A percentile compares a stretch with the other conserved stretches of the same genome.
Evolutionary conservation across 2,113 vertebrate genomes (phyloP).

Genomic region (Puntigrus tetrazona): DNA sequence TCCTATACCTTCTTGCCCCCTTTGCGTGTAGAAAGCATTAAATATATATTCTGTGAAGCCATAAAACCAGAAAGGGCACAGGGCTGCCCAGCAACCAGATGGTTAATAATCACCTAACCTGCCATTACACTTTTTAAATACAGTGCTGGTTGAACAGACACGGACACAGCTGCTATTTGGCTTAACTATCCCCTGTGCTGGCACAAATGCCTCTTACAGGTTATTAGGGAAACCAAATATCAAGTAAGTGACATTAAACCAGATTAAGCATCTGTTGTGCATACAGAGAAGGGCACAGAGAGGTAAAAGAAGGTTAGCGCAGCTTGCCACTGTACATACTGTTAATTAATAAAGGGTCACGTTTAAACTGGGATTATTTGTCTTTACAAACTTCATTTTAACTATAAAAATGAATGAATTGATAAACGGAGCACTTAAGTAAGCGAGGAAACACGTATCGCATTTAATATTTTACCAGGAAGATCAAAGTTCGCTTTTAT

Average conservation of each 20-base stretch:
- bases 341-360: not conserved
- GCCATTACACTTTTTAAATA: not conserved
- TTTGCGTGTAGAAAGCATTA: slow-evolving; percentile 6
- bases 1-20: not conserved
- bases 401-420: not conserved
- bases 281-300: slow-evolving; percentile 2
- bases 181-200: not conserved
- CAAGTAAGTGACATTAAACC: slow-evolving; percentile 45
- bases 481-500: slow-evolving; percentile 33
- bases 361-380: not conserved
- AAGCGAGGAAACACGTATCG: not conserved
- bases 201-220: slow-evolving; percentile 53
- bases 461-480: slow-evolving; percentile 27
- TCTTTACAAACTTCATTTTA: not conserved
- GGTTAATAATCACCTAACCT: slow-evolving; percentile 36
- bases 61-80: slow-evolving; percentile 10
- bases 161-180: slow-evolving; percentile 13
- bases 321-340: not conserved
- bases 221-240: slow-evolving; percentile 15
- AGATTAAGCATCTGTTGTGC: slow-evolving; percentile 42
- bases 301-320: not conserved
- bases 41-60: not conserved
- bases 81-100: not conserved
- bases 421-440: not conserved
- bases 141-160: not conserved